Conservation (phyloP, 2,888 invertebrate species). For the Micropterix aruncella region DNA sequence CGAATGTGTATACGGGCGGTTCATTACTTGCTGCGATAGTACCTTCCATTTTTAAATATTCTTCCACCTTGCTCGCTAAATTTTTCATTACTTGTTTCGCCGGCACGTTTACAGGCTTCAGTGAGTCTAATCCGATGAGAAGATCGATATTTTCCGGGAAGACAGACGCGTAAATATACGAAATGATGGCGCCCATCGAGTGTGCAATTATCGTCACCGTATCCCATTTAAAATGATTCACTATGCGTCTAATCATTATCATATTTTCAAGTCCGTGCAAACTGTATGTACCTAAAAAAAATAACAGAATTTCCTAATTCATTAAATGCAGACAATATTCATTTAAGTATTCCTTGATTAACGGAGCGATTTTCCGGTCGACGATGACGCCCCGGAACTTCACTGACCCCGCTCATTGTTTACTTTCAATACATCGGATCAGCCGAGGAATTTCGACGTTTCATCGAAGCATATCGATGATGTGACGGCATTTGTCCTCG, state of each 20-base stretch:
- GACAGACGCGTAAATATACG: constrained; percentile 31
- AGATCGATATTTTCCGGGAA: constrained; percentile 33
- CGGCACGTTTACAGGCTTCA: constrained; percentile 16
- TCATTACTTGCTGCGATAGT: constrained; percentile 23
- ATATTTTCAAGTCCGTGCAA: constrained; percentile 6
- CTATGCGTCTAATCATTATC: constrained; percentile 28
- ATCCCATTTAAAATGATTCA: constrained; percentile 38
- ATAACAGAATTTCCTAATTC: too few species aligned
- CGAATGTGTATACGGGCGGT: constrained; percentile 46
- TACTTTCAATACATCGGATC: too few species aligned
- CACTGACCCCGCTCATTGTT: too few species aligned
- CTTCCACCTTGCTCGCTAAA: constrained; percentile 18
- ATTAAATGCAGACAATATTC: too few species aligned
- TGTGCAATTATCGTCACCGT: constrained; percentile 42
- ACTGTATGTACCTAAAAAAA: background rate
- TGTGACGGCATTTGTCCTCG: too few species aligned
- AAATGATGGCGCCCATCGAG: constrained; percentile 35
- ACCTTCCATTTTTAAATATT: constrained; percentile 16
- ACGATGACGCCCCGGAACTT: too few species aligned
- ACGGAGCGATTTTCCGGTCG: too few species aligned
- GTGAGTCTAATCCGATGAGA: constrained; percentile 23
- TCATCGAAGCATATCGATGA: too few species aligned
- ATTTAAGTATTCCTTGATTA: too few species aligned
- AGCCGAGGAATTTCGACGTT: too few species aligned
- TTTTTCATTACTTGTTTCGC: constrained; percentile 14